Conservation (phyloP, 2,113 vertebrate genomes). For the Baryphthengus martii region DNA sequence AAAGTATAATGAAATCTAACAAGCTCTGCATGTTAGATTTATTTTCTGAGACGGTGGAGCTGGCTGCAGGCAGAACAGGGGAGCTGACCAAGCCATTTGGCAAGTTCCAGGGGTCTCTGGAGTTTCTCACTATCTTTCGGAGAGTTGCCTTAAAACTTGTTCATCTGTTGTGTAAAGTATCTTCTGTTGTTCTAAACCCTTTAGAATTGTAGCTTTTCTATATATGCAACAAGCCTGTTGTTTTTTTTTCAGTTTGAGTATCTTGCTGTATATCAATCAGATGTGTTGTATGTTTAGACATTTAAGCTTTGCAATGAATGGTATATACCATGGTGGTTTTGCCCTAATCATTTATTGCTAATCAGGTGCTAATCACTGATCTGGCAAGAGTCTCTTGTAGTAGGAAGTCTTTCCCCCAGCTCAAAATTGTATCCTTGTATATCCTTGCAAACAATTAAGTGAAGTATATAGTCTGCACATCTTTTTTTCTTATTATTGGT, state of each 20-base stretch:
- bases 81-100: not conserved
- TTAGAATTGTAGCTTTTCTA: not conserved
- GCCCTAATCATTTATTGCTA: not conserved
- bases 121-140: fast-evolving
- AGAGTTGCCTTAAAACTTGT: not conserved
- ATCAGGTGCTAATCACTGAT: not conserved
- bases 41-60: not conserved
- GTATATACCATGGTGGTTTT: not conserved
- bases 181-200: not conserved
- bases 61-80: not conserved
- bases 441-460: not conserved
- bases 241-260: not conserved
- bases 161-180: not conserved
- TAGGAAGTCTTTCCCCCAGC: not conserved
- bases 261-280: not conserved
- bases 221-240: not conserved
- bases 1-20: not conserved
- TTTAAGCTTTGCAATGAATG: not conserved
- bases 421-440: not conserved
- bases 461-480: not conserved
- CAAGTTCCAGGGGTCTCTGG: not conserved
- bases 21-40: not conserved
- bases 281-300: not conserved
- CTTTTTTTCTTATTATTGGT: not conserved
- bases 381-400: not conserved